Evolutionary conservation across 2,888 invertebrate species (phyloP), one percentile per base, ranked within the genome.

Genomic region (Diarsia mendica): DNA sequence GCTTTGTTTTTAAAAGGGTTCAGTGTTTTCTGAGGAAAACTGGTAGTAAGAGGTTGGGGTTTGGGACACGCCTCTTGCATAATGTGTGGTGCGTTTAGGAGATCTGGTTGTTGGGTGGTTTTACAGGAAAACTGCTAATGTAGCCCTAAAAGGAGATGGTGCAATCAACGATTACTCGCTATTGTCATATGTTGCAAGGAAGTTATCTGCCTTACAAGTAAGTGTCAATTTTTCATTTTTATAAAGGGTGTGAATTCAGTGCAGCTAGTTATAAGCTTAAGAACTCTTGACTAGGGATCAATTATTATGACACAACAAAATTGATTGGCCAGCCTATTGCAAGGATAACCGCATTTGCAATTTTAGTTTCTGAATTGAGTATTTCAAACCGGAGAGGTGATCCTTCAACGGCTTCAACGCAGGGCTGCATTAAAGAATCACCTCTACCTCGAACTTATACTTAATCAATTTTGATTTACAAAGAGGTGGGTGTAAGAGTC

Each of bases 1-100:
- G 60, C 46, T 73, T 70, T 76, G 67, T 81, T 84, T 84, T 84
- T 82, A 67, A 84, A 80, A 84, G 67, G 64, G 65, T 60, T 84
- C 60, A 49, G 53, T 73, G 60, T 67, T 63, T 67, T 63, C 63
- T 67, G 73, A 5, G 44, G 51, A 39, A 63, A 53, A 60, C 48
- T 49, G 53, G 65, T 44, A 18, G 49, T 53, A 33, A 51, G 67
- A 39, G 51, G 48, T 55, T 39, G 28, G 20, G 23, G 46, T 15
- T 9, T 64, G 15, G 23, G 23, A 8, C 64, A 75, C 77, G 64
- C 55, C 75, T 80, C 44, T 55, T 58, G 81, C 13, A 33, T 64
- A 44, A 51, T 61, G 18, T 51, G 28, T 77, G 44, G 49, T 65
- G 65, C 75, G 61, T 66, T 78, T 66, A 48, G 15, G 20, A 39